These are phyloP conservation scores for Cryptosula pallasiana DNA, from an alignment of 2,888 invertebrate species.

Conservation along the genomic window DNA sequence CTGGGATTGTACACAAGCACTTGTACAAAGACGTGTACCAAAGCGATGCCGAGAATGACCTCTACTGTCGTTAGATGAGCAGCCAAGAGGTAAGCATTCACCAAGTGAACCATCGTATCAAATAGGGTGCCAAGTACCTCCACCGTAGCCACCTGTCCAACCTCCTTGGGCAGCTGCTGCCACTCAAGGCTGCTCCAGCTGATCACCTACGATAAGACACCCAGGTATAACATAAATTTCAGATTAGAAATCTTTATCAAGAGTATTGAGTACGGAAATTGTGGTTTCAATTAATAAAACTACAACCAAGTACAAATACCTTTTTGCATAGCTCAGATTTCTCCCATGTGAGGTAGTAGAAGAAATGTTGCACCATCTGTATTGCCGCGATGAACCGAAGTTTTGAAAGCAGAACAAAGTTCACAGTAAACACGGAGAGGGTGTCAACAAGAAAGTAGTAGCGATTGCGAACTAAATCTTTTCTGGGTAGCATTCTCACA, in stretches of 20 bases:
- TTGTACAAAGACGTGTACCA: conserved; percentile 32
- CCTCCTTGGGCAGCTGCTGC: conserved; percentile 28
- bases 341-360: conserved; percentile 42
- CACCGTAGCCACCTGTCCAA: conserved; percentile 34
- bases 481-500: conserved; percentile 39
- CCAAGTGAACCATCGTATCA: conserved; percentile 38
- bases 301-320: conserved; percentile 33
- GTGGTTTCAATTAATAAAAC: no score
- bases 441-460: conserved; percentile 41
- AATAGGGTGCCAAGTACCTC: conserved; percentile 39
- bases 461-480: conserved; percentile 40
- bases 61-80: conserved; percentile 33
- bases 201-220: conserved; percentile 36
- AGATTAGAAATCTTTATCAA: no score
- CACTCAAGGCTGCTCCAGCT: conserved; percentile 46
- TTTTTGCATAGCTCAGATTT: conserved; percentile 36
- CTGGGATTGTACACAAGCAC: conserved; percentile 35
- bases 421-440: conserved; percentile 36
- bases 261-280: no score
- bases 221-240: no score
- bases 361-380: conserved; percentile 40
- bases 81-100: conserved; percentile 35
- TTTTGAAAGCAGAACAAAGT: conserved; percentile 35
- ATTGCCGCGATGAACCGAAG: conserved; percentile 37
- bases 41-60: conserved; percentile 29